A percentile compares a stretch with the other conserved stretches of the same genome.
Evolutionary conservation across 2,113 vertebrate genomes (phyloP).

Genomic region (Embiotoca jacksoni): DNA sequence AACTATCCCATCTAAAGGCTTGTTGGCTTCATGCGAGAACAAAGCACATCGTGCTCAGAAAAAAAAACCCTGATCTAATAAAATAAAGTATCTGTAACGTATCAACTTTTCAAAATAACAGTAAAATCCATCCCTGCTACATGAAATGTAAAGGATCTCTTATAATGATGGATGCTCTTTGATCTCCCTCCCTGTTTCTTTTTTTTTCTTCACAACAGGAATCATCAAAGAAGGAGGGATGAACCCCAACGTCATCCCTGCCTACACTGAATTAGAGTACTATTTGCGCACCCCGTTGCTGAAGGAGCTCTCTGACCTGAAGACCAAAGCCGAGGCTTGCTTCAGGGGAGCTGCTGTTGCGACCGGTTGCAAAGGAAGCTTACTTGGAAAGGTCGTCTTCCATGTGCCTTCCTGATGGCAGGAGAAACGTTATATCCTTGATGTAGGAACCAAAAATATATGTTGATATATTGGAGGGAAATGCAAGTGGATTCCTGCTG

Average conservation of each 20-base stretch:
- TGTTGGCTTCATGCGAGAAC: too few relatives aligned
- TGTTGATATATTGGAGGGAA: neutral
- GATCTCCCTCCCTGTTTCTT: conserved; percentile 10
- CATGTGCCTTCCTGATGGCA: neutral
- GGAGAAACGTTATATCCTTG: neutral
- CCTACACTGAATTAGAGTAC: conserved; percentile 88
- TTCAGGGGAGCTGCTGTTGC: conserved; percentile 90
- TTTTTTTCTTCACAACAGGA: conserved; percentile 74
- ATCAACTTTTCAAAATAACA: neutral
- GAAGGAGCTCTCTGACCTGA: conserved; percentile 86
- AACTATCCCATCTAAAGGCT: too few relatives aligned
- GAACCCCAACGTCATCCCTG: conserved; percentile 92
- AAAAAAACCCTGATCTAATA: too few relatives aligned
- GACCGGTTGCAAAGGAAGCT: conserved; percentile 89
- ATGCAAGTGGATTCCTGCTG: neutral
- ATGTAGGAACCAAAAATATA: neutral
- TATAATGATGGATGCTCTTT: neutral
- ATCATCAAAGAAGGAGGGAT: conserved; percentile 92
- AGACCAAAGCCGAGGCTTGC: conserved; percentile 88
- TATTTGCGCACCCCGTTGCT: conserved; percentile 87
- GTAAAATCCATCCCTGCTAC: neutral
- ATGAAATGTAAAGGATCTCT: neutral
- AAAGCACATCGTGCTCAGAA: too few relatives aligned
- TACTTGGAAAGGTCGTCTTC: neutral
- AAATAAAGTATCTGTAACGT: neutral